Evolutionary conservation across 2,797 vertebrate species (phyloP).

Genomic region (Crocidura indochinensis): DNA sequence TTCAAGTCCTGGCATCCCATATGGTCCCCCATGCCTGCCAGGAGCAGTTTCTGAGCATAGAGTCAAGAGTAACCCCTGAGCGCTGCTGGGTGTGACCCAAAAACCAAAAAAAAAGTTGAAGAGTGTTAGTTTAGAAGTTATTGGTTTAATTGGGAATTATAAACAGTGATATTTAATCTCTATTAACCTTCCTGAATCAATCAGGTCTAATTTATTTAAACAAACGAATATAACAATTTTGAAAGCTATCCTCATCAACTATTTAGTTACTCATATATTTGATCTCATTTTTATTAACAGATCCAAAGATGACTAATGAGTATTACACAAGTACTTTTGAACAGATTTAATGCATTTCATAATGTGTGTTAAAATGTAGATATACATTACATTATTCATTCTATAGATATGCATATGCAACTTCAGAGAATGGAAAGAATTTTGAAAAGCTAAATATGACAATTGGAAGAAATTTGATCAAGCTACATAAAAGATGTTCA

Average conservation of each 20-base stretch:
- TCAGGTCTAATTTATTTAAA: conserved; percentile 52
- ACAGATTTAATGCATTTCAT: conserved; percentile 45
- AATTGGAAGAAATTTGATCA: conserved; percentile 31
- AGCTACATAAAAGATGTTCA: not conserved
- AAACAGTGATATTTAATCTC: conserved; percentile 46
- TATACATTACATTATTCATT: conserved; percentile 9
- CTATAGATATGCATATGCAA: not conserved
- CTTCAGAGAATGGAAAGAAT: conserved; percentile 24
- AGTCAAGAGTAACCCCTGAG: too few relatives aligned
- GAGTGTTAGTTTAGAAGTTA: too few relatives aligned
- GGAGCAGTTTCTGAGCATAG: too few relatives aligned
- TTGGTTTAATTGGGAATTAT: conserved; percentile 47
- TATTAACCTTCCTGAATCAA: conserved; percentile 48
- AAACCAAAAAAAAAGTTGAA: too few relatives aligned
- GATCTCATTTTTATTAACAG: not conserved
- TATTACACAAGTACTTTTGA: conserved; percentile 23
- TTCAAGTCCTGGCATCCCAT: too few relatives aligned
- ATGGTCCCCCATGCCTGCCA: too few relatives aligned
- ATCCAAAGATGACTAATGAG: conserved; percentile 37
- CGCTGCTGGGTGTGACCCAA: too few relatives aligned
- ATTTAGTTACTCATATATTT: conserved; percentile 8
- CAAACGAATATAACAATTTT: conserved; percentile 30
- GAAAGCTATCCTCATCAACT: not conserved
- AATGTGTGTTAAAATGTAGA: not conserved
- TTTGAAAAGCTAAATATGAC: not conserved